Conservation (phyloP, 2,797 vertebrate genomes). For the Dryobates pubescens region DNA sequence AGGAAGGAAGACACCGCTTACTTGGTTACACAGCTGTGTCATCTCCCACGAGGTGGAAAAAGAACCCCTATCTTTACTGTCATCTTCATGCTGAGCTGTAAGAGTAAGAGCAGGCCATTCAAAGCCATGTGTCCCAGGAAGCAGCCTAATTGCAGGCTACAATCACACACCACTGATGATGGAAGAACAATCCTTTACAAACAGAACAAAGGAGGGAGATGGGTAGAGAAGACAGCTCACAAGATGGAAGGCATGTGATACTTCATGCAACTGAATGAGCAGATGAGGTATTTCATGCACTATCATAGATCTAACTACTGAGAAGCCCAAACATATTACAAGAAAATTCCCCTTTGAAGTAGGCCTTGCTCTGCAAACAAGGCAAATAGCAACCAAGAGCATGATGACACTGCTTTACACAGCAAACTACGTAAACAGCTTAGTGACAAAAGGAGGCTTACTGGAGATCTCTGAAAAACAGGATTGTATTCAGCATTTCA, state of each 20-base stretch:
- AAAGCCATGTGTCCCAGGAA: not conserved
- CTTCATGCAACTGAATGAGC: not conserved
- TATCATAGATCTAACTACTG: not conserved
- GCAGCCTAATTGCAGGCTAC: not conserved
- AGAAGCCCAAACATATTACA: not conserved
- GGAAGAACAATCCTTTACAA: not conserved
- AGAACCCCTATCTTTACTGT: not conserved
- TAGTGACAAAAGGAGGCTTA: slow-evolving; percentile 26
- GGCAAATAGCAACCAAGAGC: not conserved
- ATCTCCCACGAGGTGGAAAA: not conserved
- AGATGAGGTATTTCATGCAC: not conserved
- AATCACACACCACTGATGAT: not conserved
- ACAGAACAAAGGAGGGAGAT: not conserved
- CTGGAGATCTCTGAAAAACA: not conserved
- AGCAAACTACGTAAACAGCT: not conserved
- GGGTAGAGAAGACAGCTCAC: not conserved
- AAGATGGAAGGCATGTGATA: not conserved
- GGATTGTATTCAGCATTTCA: not conserved
- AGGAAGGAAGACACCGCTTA: not conserved
- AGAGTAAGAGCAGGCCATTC: not conserved
- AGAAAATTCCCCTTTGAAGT: not conserved
- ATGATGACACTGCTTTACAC: not conserved
- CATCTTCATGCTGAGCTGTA: not conserved
- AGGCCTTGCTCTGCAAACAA: slow-evolving; percentile 7
- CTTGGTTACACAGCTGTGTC: not conserved